Conservation (phyloP, 2,797 vertebrate genomes). For the Lindbergichthys nudifrons region DNA sequence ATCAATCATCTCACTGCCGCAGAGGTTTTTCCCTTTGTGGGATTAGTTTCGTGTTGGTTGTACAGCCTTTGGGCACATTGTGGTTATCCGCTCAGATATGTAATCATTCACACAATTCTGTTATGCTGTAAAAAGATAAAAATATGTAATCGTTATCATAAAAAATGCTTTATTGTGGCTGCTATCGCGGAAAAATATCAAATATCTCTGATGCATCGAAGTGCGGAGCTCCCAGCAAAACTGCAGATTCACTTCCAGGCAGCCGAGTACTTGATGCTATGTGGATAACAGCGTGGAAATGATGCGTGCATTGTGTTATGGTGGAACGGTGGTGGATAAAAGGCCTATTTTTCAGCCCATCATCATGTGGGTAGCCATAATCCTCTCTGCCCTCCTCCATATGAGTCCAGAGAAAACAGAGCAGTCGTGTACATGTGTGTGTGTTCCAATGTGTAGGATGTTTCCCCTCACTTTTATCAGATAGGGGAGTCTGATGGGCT, state of each 20-base stretch:
- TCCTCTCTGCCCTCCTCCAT: conserved; percentile 70
- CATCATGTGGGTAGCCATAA: conserved; percentile 80
- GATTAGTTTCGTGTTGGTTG: conserved; percentile 55
- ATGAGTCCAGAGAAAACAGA: conserved; percentile 73
- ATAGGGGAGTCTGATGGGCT: conserved; percentile 62
- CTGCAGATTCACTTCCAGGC: conserved; percentile 54
- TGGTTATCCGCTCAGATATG: conserved; percentile 44
- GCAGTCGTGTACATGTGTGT: conserved; percentile 24
- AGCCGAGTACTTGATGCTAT: conserved; percentile 57
- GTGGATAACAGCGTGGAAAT: conserved; percentile 74
- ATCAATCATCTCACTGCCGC: conserved; percentile 67
- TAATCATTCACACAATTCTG: conserved; percentile 36
- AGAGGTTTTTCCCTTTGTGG: conserved; percentile 46
- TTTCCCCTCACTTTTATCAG: conserved; percentile 66
- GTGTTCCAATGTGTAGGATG: conserved; percentile 41
- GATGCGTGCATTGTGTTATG: conserved; percentile 78
- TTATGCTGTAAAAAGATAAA: conserved; percentile 18
- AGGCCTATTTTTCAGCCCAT: conserved; percentile 78
- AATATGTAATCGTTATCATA: conserved; percentile 9
- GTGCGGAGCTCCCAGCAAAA: conserved; percentile 37
- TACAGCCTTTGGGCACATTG: conserved; percentile 44
- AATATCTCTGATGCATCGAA: conserved; percentile 22
- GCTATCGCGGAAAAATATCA: conserved; percentile 29
- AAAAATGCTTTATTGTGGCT: conserved; percentile 5
- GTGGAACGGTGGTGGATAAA: conserved; percentile 75